These are phyloP conservation scores for Sesamia inferens DNA, from an alignment of 2,888 invertebrate species.

Conservation along the genomic window DNA sequence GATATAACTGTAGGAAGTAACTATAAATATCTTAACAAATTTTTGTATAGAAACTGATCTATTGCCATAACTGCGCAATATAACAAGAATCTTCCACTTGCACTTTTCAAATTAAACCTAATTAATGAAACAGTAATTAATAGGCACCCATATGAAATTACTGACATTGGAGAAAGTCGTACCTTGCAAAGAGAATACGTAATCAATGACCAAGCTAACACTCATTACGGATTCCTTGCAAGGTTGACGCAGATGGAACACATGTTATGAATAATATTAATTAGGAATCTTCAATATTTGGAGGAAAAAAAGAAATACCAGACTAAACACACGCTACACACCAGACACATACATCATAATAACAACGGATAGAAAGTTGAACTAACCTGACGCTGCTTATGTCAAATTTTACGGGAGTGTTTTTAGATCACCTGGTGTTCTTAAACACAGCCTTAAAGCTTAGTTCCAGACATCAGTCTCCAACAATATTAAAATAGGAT, in stretches of 20 bases:
- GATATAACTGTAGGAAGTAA: neutral
- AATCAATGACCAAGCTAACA: slow-evolving; percentile 22
- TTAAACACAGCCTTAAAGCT: too few species aligned
- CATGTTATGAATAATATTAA: slow-evolving; percentile 14
- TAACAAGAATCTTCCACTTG: slow-evolving; percentile 32
- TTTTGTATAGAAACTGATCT: neutral
- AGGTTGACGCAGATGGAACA: slow-evolving; percentile 16
- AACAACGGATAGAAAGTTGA: too few species aligned
- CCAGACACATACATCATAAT: too few species aligned
- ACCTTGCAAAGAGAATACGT: slow-evolving; percentile 28
- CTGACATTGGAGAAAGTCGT: slow-evolving; percentile 34
- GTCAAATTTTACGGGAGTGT: neutral
- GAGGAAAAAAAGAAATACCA: too few species aligned
- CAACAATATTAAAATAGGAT: too few species aligned
- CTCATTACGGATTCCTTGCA: slow-evolving; percentile 21
- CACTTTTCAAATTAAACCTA: slow-evolving; percentile 26
- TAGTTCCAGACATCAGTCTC: too few species aligned
- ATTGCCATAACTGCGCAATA: slow-evolving; percentile 3
- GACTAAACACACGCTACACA: too few species aligned
- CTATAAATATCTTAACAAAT: slow-evolving; percentile 4
- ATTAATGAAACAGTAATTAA: slow-evolving; percentile 11
- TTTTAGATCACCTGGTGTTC: too few species aligned
- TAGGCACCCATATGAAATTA: slow-evolving; percentile 12
- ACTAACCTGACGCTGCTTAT: too few species aligned
- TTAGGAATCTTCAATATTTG: slow-evolving; percentile 4